Evolutionary conservation across 2,797 vertebrate genomes (phyloP).

Genomic region (Chrysocyon brachyurus): DNA sequence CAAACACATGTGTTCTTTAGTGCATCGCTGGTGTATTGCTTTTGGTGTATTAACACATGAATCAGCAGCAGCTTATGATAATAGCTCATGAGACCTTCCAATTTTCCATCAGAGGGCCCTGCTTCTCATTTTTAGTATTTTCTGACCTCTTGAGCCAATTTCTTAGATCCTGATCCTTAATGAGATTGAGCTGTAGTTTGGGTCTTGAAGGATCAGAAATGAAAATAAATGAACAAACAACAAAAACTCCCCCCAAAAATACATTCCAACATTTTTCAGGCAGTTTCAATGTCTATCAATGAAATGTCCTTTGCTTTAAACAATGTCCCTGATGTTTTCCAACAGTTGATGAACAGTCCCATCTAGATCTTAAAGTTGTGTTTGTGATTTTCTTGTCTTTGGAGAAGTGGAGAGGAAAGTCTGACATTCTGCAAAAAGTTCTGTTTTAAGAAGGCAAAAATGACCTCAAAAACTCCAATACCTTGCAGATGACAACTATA

Average conservation of each 20-base stretch:
- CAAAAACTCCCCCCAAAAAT: background rate
- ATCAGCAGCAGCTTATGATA: background rate
- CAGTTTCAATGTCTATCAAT: background rate
- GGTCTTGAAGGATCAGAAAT: background rate
- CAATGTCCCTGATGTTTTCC: background rate
- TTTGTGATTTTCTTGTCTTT: background rate
- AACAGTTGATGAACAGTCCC: background rate
- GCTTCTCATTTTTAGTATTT: background rate
- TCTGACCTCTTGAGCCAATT: background rate
- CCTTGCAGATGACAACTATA: background rate
- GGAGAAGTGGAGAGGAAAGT: background rate
- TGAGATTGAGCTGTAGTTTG: background rate
- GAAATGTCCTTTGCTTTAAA: background rate
- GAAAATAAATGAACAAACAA: background rate
- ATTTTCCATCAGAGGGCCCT: background rate
- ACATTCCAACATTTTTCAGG: background rate
- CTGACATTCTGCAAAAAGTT: background rate
- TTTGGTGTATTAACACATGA: background rate
- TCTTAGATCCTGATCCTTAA: background rate
- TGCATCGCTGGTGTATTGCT: background rate
- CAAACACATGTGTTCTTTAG: background rate
- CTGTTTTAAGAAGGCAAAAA: conserved; percentile 7
- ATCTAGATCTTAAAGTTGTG: background rate
- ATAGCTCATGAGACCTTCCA: background rate
- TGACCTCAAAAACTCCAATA: background rate